Evolutionary conservation across 2,797 vertebrate species (phyloP).

Genomic region (Lagorchestes hirsutus): DNA sequence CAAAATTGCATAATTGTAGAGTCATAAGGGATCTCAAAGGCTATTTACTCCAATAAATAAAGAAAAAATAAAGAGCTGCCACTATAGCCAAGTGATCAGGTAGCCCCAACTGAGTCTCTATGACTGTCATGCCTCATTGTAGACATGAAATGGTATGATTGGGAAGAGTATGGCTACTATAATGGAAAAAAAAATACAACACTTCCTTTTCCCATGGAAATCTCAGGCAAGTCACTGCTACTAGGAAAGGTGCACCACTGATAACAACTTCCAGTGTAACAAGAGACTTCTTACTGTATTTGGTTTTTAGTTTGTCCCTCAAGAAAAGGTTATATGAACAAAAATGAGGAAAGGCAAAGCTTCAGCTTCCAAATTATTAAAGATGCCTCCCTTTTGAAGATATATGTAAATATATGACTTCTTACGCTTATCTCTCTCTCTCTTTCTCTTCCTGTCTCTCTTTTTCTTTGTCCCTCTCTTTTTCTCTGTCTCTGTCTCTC

Average conservation of each 20-base stretch:
- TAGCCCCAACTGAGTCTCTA: not conserved
- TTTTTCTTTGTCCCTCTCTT: too few species aligned
- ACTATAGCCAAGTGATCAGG: not conserved
- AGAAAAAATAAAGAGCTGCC: not conserved
- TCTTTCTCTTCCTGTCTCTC: too few species aligned
- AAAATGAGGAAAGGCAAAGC: not conserved
- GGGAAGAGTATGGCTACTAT: not conserved
- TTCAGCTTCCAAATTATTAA: not conserved
- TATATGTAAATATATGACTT: not conserved
- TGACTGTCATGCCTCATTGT: not conserved
- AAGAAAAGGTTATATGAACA: not conserved
- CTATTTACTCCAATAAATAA: not conserved
- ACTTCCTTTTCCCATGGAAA: too few species aligned
- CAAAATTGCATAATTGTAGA: not conserved
- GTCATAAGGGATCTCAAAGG: not conserved
- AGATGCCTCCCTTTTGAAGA: not conserved
- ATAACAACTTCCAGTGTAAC: not conserved
- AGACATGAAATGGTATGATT: not conserved
- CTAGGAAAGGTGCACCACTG: not conserved
- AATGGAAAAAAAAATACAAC: not conserved
- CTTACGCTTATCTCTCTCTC: not conserved
- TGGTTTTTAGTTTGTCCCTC: not conserved
- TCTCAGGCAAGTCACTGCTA: not conserved
- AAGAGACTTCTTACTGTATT: not conserved
- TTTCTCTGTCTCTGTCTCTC: not conserved